These are phyloP conservation scores for Lethocerus indicus DNA, from an alignment of 1,140 invertebrate genomes.

Conservation along the genomic window DNA sequence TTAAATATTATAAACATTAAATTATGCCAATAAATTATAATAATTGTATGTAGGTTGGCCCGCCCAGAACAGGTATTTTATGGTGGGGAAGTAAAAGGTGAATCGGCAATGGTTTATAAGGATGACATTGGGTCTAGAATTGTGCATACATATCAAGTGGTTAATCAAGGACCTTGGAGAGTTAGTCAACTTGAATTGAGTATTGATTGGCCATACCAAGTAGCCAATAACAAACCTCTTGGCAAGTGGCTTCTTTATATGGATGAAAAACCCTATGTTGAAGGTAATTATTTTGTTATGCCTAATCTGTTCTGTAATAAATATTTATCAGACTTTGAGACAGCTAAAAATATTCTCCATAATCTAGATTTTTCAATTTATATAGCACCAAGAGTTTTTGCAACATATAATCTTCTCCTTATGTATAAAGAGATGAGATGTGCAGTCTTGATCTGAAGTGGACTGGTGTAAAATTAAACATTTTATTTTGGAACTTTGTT, in stretches of 20 bases:
- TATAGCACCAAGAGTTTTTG: background rate
- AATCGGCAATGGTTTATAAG: constrained; percentile 62
- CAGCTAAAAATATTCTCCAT: background rate
- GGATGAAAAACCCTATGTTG: constrained; percentile 56
- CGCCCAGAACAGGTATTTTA: constrained; percentile 67
- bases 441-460: background rate
- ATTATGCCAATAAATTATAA: too few relatives aligned
- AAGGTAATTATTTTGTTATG: constrained; percentile 31
- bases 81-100: constrained; percentile 63
- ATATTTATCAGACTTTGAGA: background rate
- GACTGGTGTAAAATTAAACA: background rate
- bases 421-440: background rate
- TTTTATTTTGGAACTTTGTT: background rate
- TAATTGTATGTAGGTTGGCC: constrained; percentile 39
- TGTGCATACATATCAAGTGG: constrained; percentile 70
- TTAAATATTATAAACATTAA: too few relatives aligned
- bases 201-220: constrained; percentile 80
- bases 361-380: background rate
- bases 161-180: constrained; percentile 74
- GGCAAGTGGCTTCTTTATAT: constrained; percentile 86
- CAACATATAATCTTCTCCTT: background rate
- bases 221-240: constrained; percentile 51
- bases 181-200: constrained; percentile 58
- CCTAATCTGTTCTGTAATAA: too few relatives aligned
- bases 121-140: constrained; percentile 74